Conservation (phyloP, 2,113 vertebrate species). For the Suricata suricatta region DNA sequence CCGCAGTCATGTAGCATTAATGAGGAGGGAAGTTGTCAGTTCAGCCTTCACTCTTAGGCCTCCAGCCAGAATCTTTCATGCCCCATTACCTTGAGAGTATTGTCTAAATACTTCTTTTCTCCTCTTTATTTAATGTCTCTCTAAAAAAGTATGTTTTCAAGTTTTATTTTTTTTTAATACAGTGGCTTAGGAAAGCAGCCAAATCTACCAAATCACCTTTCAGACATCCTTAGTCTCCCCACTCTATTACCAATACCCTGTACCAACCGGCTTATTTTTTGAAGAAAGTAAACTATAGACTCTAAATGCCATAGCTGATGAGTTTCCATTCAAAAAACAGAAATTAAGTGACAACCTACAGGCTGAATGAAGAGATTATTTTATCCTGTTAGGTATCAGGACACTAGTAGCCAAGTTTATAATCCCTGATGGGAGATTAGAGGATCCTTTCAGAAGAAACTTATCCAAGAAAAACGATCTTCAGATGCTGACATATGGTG, state of each 20-base stretch:
- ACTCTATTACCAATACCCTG: not conserved
- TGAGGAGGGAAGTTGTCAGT: not conserved
- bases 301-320: not conserved
- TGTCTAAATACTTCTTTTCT: not conserved
- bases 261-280: not conserved
- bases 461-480: not conserved
- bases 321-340: not conserved
- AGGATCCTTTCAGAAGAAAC: not conserved
- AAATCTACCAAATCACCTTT: not conserved
- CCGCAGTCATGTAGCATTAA: not conserved
- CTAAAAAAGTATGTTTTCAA: not conserved
- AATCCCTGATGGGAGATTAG: not conserved
- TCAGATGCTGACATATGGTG: not conserved
- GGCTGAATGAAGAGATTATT: not conserved
- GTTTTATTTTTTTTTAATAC: not conserved
- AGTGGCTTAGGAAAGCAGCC: not conserved
- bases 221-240: not conserved
- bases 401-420: not conserved
- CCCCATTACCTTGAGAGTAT: constrained; percentile 37
- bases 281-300: not conserved
- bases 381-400: not conserved
- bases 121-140: constrained; percentile 46
- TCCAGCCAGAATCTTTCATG: constrained; percentile 46
- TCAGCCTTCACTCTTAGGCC: not conserved
- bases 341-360: not conserved